Evolutionary conservation across 2,888 invertebrate species (phyloP).

Genomic region (Carpatolechia fugitivella): DNA sequence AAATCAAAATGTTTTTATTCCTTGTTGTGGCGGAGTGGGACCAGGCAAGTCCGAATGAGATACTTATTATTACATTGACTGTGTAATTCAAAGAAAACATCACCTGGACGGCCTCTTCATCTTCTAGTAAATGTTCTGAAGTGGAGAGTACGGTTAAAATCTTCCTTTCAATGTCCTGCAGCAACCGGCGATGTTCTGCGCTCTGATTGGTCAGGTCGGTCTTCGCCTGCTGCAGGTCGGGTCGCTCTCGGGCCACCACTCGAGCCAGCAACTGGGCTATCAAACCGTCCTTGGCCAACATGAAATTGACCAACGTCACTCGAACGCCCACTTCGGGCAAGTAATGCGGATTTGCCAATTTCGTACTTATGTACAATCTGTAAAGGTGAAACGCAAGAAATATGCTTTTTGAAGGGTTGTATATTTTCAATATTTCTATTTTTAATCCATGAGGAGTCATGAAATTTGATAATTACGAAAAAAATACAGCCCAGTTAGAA

Average conservation of each 20-base stretch:
- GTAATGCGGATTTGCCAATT: conserved; percentile 95
- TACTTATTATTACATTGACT: too few species aligned
- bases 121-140: conserved; percentile 84
- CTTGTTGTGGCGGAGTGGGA: too few species aligned
- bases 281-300: conserved; percentile 93
- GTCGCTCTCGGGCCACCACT: conserved; percentile 94
- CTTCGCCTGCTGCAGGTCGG: conserved; percentile 95
- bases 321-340: conserved; percentile 96
- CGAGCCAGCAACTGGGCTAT: conserved; percentile 94
- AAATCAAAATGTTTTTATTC: too few species aligned
- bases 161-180: conserved; percentile 95
- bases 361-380: conserved; percentile 95
- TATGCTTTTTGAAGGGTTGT: neutral
- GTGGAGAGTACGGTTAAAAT: conserved; percentile 83
- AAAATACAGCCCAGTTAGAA: too few species aligned
- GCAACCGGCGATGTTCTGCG: conserved; percentile 88
- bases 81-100: neutral
- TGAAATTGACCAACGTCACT: conserved; percentile 93
- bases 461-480: too few species aligned
- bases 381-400: conserved; percentile 16
- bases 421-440: neutral
- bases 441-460: too few species aligned
- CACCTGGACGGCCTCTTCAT: conserved; percentile 92
- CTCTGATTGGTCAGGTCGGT: conserved; percentile 92
- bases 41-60: too few species aligned